Conservation (phyloP, 2,797 vertebrate species). For the Pteronotus mesoamericanus region DNA sequence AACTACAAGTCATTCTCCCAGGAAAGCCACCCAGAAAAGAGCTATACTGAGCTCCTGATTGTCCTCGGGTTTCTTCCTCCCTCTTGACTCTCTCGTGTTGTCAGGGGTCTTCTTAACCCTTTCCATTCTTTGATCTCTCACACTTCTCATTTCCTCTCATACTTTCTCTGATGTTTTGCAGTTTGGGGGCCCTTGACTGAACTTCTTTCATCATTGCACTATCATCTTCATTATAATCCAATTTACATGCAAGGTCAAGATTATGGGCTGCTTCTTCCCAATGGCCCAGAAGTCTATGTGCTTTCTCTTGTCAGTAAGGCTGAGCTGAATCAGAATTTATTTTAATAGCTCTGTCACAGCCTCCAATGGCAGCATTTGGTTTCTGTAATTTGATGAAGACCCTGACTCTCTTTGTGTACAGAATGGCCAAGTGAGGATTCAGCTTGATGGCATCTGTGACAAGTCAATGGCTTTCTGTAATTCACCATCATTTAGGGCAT, state of each 20-base stretch:
- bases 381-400: too few relatives aligned
- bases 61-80: neutral
- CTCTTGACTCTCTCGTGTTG: neutral
- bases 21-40: slow-evolving; percentile 67
- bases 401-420: too few relatives aligned
- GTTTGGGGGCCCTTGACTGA: neutral
- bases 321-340: neutral
- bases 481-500: neutral
- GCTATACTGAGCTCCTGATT: neutral
- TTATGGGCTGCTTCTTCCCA: neutral
- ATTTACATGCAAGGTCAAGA: neutral
- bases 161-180: neutral
- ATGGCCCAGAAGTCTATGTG: neutral
- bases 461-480: neutral
- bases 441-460: neutral
- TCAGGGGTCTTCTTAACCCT: neutral
- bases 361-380: neutral
- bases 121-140: neutral
- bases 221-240: neutral
- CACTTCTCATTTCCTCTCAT: neutral
- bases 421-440: too few relatives aligned
- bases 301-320: neutral
- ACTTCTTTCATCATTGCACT: neutral
- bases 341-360: neutral
- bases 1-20: slow-evolving; percentile 72